Percentiles rank a stretch among this genome's conserved stretches.
Conservation (phyloP, 2,113 vertebrate species). For the Eptatretus burgeri region DNA sequence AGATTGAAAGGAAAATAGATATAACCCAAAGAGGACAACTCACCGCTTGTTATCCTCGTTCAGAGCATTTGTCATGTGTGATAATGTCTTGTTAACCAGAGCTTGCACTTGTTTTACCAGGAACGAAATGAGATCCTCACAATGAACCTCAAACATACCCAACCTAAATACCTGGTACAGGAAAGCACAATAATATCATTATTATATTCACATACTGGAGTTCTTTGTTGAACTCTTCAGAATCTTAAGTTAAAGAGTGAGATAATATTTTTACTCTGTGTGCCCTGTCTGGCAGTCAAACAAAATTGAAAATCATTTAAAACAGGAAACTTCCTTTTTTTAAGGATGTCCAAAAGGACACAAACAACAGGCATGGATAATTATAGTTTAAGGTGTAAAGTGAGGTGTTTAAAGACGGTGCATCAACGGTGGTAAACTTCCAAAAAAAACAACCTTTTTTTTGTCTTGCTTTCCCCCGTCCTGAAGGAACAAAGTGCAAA, state of each 20-base stretch:
- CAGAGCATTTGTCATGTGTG: slow-evolving; percentile 26
- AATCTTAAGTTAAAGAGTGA: not conserved
- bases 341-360: not conserved
- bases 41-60: slow-evolving; percentile 23
- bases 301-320: not conserved
- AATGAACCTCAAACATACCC: slow-evolving; percentile 51
- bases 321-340: not conserved
- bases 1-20: not conserved
- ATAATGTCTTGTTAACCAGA: slow-evolving; percentile 25
- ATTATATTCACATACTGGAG: not conserved
- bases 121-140: slow-evolving; percentile 27
- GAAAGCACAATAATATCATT: not conserved
- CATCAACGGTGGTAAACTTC: too few species aligned
- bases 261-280: not conserved
- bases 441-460: too few species aligned
- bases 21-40: not conserved
- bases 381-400: too few species aligned
- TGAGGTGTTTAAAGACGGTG: too few species aligned
- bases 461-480: too few species aligned
- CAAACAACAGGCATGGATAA: not conserved
- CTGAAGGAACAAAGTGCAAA: too few species aligned
- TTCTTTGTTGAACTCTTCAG: too few species aligned
- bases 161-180: slow-evolving; percentile 23
- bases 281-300: slow-evolving; percentile 1
- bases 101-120: slow-evolving; percentile 25